Conservation (phyloP, 2,888 invertebrate genomes). For the Ganaspis brasiliensis region DNA sequence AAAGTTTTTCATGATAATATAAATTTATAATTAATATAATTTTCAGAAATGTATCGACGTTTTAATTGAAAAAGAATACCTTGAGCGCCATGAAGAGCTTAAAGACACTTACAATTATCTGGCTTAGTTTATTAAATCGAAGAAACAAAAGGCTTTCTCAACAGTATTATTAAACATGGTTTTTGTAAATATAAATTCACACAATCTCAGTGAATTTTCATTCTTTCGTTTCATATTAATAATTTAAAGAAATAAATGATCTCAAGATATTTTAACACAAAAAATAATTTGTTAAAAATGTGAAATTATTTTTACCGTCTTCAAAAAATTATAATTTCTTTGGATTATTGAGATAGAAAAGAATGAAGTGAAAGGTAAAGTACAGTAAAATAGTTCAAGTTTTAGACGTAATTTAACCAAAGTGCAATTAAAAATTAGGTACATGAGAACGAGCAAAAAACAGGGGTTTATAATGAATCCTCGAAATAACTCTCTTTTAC, state of each 20-base stretch:
- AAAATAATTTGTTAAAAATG: too few species aligned
- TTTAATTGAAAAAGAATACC: conserved; percentile 17
- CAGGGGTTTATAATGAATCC: conserved; percentile 17
- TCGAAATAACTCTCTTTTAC: conserved; percentile 9
- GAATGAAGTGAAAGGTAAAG: background rate
- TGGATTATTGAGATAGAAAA: background rate
- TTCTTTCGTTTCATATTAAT: too few species aligned
- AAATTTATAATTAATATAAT: background rate
- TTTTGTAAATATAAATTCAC: background rate
- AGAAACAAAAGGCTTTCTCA: background rate
- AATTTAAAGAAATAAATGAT: too few species aligned
- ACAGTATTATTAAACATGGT: background rate
- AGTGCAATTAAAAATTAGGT: conserved; percentile 17
- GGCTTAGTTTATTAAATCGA: background rate
- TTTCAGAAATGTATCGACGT: conserved; percentile 23
- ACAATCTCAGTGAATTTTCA: too few species aligned
- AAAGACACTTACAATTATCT: conserved; percentile 7
- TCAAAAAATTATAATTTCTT: too few species aligned
- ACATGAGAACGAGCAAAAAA: conserved; percentile 24
- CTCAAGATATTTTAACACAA: too few species aligned
- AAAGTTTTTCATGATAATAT: background rate
- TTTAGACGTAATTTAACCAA: conserved; percentile 15
- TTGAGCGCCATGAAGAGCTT: background rate
- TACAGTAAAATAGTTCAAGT: conserved; percentile 14
- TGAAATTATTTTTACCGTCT: too few species aligned